phyloP scores from a whole-genome alignment of 1,140 invertebrate genomes.

The Sinella curviseta region DNA sequence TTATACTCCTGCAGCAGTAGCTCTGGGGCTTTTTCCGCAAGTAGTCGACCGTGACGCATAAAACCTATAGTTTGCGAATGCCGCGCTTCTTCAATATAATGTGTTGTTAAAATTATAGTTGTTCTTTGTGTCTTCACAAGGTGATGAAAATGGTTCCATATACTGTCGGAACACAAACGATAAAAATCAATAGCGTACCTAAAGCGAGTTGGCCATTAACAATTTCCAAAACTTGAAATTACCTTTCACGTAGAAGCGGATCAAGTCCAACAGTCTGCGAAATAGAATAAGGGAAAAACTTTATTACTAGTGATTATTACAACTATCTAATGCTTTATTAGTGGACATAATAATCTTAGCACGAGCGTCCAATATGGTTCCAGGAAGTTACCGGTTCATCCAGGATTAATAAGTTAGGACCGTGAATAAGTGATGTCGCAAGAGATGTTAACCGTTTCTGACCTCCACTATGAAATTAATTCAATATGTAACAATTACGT shows the following conservation, averaged over 20 bases:
- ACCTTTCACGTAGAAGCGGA: conserved; percentile 39
- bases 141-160: conserved; percentile 14
- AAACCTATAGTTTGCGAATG: conserved; percentile 52
- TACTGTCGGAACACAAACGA: conserved; percentile 1
- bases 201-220: no score
- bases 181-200: no score
- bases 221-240: background rate
- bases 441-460: conserved; percentile 86
- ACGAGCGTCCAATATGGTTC: no score
- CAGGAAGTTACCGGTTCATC: conserved; percentile 73
- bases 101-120: conserved; percentile 66
- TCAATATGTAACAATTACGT: no score
- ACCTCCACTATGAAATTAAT: conserved; percentile 65
- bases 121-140: background rate
- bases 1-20: conserved; percentile 54
- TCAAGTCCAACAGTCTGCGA: conserved; percentile 28
- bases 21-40: conserved; percentile 59
- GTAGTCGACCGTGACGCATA: conserved; percentile 59
- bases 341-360: no score
- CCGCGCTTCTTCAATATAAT: conserved; percentile 61
- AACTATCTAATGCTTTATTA: no score
- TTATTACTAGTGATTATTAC: no score
- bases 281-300: no score
- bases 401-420: conserved; percentile 85
- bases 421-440: conserved; percentile 80